Base-by-base conservation (phyloP, 2,797 vertebrate species). In the Amniataba percoides region DNA sequence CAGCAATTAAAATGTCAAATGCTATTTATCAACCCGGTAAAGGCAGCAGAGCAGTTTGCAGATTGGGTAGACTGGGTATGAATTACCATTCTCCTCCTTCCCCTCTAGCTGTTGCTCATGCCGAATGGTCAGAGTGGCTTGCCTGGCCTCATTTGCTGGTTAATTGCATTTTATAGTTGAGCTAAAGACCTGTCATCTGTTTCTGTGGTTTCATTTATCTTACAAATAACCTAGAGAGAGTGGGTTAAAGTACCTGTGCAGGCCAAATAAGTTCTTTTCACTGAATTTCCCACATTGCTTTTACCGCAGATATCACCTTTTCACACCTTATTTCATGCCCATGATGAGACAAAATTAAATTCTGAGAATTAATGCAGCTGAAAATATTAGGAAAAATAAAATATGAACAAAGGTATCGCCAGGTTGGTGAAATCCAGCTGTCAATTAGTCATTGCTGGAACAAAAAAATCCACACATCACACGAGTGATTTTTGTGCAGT, bases 141-240 rank as follows among this genome's bases (percentile, higher is more conserved):
- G 93, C 93, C 93, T 95, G 95, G 95, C 91, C 95, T 97, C 96
- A 97, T 97, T 97, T 97, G 94, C 96, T 96, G 95, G 95, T 96
- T 97, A 97, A 98, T 97, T 97, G 95, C 96, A 95, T 97, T 97
- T 97, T 95, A 93, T 95, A 95, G 93, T 94, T 94, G 93, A 95
- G 95, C 93, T 95, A 95, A 95, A 95, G 94, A 95, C 94, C 95
- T 96, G 95, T 96, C 95, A 96, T 95, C 92, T 95, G 95, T 95
- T 95, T 94, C 94, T 92, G 87, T 91, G 90, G 80, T 93, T 95
- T 94, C 94, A 95, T 96, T 95, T 94, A 95, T 95, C 95, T 95
- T 95, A 89, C 87, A 94, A 95, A 94, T 95, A 95, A 94, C 95
- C 93, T 88, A 90, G 89, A 92, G 85, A 92, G 87, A 86, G 84